Base-by-base conservation (phyloP, 2,797 vertebrate genomes). In the Eospalax fontanierii region DNA sequence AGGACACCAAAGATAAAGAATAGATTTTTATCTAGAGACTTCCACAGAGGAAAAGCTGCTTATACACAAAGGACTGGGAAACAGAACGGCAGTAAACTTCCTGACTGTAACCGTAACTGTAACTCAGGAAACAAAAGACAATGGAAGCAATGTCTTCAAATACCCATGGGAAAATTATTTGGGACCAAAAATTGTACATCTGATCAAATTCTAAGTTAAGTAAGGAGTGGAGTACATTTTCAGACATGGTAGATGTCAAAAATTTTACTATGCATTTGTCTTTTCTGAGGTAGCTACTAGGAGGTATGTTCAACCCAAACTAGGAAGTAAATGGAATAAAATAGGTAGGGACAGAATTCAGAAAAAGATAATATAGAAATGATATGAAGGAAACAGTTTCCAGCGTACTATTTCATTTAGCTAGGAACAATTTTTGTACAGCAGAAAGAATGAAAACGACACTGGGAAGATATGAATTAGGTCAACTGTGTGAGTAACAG, bases 151-250 rank as follows among this genome's bases (percentile, higher is more conserved):
- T 85, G 80, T 14, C 73, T 84, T 95, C 73, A 74, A 74, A 73
- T 85, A 93, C 76, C 43, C 71, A 54, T 89, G 68, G 82, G 68
- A 84, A 89, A 94, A 81, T 59, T 84, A 59, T 73, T 95, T 93
- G 76, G 87, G 71, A 91, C 54, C 59, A 94, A 91, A 50, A 94
- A 92, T 80, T 94, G 79, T 92, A 97, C 0, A 14, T 35, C 30
- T 18, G 75, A 46, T 50, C 81, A 96, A 95, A 93, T 87, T 90
- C 87, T 61, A 95, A 88, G 79, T 85, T 89, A 59, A 94, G 70
- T 59, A 81, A 86, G 22, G 40, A 40, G 22, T 10, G 79, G 21
- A 92, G 89, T 82, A 43, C 50, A 94, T n/a, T 92, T 91, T 87
- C 50, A 87, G 73, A 92, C n/a, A 81, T 57, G 75, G 38, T 59